Base-by-base conservation (phyloP, 1,140 invertebrate genomes). In the Ceratitis capitata region DNA sequence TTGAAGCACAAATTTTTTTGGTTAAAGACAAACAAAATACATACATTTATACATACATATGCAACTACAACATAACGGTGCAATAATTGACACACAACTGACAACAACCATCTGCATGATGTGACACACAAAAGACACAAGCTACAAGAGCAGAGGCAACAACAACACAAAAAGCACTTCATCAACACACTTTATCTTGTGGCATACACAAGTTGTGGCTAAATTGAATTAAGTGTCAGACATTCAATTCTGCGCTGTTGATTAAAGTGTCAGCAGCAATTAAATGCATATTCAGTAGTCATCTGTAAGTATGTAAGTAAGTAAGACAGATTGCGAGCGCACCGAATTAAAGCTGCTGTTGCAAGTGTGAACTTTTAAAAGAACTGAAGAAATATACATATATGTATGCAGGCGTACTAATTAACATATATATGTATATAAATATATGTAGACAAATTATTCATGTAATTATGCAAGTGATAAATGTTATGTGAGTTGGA, bases 221-320 rank as follows among this genome's bases (percentile, higher is more conserved):
- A 69, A 69, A 69, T 69, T 69, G 39, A 69, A 69, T 69, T 69
- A 69, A 69, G 61, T 69, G 61, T 69, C 61, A 69, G 61, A 69
- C 61, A 29, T 9, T 69, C 29, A 69, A 39, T 69, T 39, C 32
- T 69, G 61, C 61, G 61, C 32, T 32, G 61, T 69, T 69, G 29
- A 69, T 69, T 69, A 69, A 69, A 69, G 61, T 69, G 61, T 32
- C 61, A 69, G 61, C 61, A 69, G 32, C 61, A 69, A 69, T 69
- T 69, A 69, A 69, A 39, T 69, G 61, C 61, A 69, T 69, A 69
- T 69, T 39, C 35, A 39, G 61, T 35, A 32, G 61, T 35, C 61
- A 35, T 39, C 61, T 32, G n/a, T n/a, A n/a, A n/a, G n/a, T n/a
- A n/a, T n/a, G n/a, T n/a, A n/a, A n/a, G n/a, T n/a, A n/a, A n/a